Base-by-base conservation (phyloP, 1,140 invertebrate genomes). In the Leptestheria dahalacensis region DNA sequence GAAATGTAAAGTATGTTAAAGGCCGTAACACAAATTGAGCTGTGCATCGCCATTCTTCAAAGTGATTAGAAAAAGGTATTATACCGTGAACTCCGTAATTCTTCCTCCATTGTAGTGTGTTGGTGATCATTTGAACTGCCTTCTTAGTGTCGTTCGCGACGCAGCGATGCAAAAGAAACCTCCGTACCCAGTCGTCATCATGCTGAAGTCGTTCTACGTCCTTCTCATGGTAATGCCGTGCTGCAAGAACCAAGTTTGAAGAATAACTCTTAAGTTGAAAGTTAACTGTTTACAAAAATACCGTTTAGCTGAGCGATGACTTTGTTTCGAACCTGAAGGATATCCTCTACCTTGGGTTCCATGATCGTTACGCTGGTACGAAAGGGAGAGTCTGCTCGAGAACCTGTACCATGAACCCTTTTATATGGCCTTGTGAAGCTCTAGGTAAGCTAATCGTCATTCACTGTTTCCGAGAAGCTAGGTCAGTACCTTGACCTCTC, bases 91-190 rank as follows among this genome's bases (percentile, higher is more conserved):
- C 78, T 1, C 82, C 82, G 65, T 83, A 81, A 41, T 82, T 81
- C 72, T 84, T 86, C 61, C 91, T 78, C 89, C 91, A 97, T 63
- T 79, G 76, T 62, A 88, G 80, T 28, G 85, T 82, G 3, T 87
- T 83, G 79, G 84, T 86, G 1, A 93, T 71, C 81, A 92, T 88
- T n/a, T 80, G 77, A 1, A 85, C 70, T 0, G 88, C 77, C 57
- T 77, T 67, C 65, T 81, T 73, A 65, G 80, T 63, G 60, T 85
- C 77, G 6, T 9, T 41, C 15, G 6, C 33, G 33, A 72, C 70
- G 61, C 88, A 83, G 65, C 79, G 71, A 68, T 85, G 81, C 61
- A 82, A 73, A 23, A 90, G 71, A 68, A 88, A 91, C 49, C 84
- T 71, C 60, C 71, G 71, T 3, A 88, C 69, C 80, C 83, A 88